Conservation (phyloP, 2,888 invertebrate genomes). For the Girardia tigrina region DNA sequence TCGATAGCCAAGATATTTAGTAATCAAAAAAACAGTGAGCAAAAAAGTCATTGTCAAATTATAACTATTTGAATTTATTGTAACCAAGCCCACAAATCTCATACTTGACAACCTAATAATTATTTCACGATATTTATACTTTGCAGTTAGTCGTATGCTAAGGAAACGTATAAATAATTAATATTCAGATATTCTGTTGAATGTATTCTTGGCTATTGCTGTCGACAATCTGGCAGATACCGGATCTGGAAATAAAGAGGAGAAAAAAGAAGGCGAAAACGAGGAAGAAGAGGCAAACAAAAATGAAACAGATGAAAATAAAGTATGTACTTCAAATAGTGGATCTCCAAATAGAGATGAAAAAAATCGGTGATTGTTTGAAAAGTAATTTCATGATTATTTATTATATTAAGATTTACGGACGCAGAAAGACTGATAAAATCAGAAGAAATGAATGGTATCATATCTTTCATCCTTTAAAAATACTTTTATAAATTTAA, state of each 20-base stretch:
- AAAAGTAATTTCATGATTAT: background rate
- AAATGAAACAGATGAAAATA: background rate
- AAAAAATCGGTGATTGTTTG: background rate
- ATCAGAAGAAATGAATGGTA: slow-evolving; percentile 19
- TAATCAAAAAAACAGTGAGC: no score
- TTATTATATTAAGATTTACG: background rate
- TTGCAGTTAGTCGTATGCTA: no score
- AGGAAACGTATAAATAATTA: no score
- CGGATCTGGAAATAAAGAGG: slow-evolving; percentile 9
- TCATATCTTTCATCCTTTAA: background rate
- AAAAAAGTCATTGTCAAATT: no score
- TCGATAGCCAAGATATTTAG: no score
- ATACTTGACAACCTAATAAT: no score
- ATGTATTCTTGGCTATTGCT: slow-evolving; percentile 99
- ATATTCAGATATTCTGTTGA: slow-evolving; percentile 74
- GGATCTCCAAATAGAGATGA: background rate
- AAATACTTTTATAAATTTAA: background rate
- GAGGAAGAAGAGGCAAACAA: background rate
- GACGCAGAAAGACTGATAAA: background rate
- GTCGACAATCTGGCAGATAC: slow-evolving; percentile 89
- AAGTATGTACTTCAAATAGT: background rate
- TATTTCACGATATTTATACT: no score
- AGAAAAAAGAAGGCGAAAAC: slow-evolving; percentile 24
- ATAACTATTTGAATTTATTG: no score
- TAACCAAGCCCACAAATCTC: no score